Evolutionary conservation across 2,888 invertebrate species (phyloP), one percentile per base, ranked within the genome.

Genomic region (Prosapia bicincta): DNA sequence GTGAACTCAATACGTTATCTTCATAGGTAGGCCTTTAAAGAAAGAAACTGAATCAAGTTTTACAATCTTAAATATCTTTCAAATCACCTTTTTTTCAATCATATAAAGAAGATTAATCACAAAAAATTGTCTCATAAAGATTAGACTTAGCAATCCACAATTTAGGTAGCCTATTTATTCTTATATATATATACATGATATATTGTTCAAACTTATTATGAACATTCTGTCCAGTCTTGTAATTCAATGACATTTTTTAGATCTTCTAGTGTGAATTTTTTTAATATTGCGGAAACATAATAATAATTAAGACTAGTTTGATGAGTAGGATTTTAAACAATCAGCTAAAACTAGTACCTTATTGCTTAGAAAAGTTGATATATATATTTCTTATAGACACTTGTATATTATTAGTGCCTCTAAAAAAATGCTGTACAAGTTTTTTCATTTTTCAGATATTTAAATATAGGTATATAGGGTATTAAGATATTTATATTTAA

Each of bases 321-420:
- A 38, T 38, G 13, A 15, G 13, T 3, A 20, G 20, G 54, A 20
- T 10, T 54, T 10, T 54, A 54, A 10, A 54, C 2, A 54, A 54
- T 20, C 20, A 54, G 54, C 54, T 28, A 30, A 69, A 68, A 68
- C 7, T 69, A 15, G 32, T 43, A 38, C 23, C 38, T 70, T 70
- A 43, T 70, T 26, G 38, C 43, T n/a, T 25, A 38, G 6, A n/a
- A 69, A 70, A 10, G 20, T n/a, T n/a, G 69, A 32, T 6, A 30
- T n/a, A n/a, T n/a, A n/a, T 30, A 69, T 69, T 32, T 38, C 23
- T 32, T 69, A 32, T 38, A 26, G 38, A 70, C 38, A 70, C 38
- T n/a, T 70, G 70, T 43, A 43, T 38, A 70, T 70, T 26, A 26
- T 70, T 70, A 70, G 70, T 70, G 70, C 70, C 70, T 69, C 69